Percentiles rank a stretch among this genome's conserved stretches.
phyloP scores from a whole-genome alignment of 1,140 invertebrate genomes.

The Tenebrio molitor region DNA sequence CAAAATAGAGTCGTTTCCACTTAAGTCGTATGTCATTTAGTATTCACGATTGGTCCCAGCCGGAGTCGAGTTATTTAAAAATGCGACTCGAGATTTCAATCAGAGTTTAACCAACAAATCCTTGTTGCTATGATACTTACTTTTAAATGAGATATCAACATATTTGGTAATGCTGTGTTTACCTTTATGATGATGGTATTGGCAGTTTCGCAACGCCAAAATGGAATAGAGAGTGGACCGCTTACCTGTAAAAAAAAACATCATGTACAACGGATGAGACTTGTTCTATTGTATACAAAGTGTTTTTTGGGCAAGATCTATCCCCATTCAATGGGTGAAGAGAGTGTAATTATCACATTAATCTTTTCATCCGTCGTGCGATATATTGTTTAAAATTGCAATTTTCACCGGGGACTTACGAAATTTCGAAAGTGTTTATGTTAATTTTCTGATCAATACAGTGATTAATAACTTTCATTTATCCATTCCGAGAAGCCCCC shows the following conservation, averaged over 20 bases:
- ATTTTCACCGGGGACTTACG: conserved; percentile 46
- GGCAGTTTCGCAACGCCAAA: conserved; percentile 31
- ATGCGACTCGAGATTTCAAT: conserved; percentile 1
- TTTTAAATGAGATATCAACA: conserved; percentile 29
- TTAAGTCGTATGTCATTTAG: conserved; percentile 29
- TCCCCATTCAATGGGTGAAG: conserved; percentile 4
- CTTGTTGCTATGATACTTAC: neutral
- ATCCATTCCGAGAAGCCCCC: conserved; percentile 14
- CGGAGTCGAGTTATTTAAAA: conserved; percentile 6
- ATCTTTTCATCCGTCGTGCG: conserved; percentile 47
- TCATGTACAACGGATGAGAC: conserved; percentile 22
- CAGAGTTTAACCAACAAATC: neutral
- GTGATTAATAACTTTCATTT: conserved; percentile 58
- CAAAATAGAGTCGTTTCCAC: conserved; percentile 13
- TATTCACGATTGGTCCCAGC: conserved; percentile 7
- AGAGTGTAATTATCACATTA: conserved; percentile 44
- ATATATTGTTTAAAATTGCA: conserved; percentile 33
- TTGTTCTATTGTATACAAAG: conserved; percentile 36
- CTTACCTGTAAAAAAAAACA: conserved; percentile 53
- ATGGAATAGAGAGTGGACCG: conserved; percentile 17
- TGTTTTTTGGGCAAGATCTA: conserved; percentile 12
- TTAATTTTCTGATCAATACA: conserved; percentile 54
- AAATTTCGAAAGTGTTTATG: conserved; percentile 60
- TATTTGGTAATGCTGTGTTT: conserved; percentile 36
- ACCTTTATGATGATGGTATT: conserved; percentile 21